Base-by-base conservation (phyloP, 1,140 invertebrate genomes). In the Drosophila malerkotliana region DNA sequence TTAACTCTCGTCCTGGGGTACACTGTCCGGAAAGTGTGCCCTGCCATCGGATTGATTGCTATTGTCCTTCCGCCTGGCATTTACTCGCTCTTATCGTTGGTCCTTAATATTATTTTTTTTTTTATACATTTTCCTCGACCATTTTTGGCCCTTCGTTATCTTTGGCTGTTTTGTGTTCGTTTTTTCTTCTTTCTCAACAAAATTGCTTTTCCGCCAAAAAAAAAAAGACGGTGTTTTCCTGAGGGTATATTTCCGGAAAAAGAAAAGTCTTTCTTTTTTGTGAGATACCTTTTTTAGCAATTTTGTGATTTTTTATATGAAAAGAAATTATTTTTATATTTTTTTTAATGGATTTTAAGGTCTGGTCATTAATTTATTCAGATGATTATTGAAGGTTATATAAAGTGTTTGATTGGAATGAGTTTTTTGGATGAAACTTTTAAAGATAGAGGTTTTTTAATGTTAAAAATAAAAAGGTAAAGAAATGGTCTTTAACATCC, bases 1-100 rank as follows among this genome's bases (percentile, higher is more conserved):
- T 87, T 87, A 87, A 88, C 78, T 79, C 75, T 72, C 74, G 62
- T 82, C 41, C 64, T 44, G 37, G 52, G 45, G 48, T 53, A 32
- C 12, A 18, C 28, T 32, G 51, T 53, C 82, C 64, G 59, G 80
- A 58, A 64, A 64, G 56, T 58, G 56, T 58, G 26, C 44, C 59
- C 48, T 39, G 71, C 52, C 61, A 75, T 60, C 75, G 64, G 68
- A 74, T 64, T 68, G 72, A 84, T 84, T 84, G 76, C 61, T 66
- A 49, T 66, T 56, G 72, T 75, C 60, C 58, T 74, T 73, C 37
- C 37, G 45, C 49, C 41, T 34, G 68, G 10, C 45, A 56, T 49
- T 66, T 48, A 37, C 34, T 57, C 63, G 67, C 48, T 60, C 64
- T 55, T 83, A 72, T 63, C 60, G 21, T 34, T n/a, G 47, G 57